Conservation (phyloP, 2,113 vertebrate species). For the Syrmaticus mikado region DNA sequence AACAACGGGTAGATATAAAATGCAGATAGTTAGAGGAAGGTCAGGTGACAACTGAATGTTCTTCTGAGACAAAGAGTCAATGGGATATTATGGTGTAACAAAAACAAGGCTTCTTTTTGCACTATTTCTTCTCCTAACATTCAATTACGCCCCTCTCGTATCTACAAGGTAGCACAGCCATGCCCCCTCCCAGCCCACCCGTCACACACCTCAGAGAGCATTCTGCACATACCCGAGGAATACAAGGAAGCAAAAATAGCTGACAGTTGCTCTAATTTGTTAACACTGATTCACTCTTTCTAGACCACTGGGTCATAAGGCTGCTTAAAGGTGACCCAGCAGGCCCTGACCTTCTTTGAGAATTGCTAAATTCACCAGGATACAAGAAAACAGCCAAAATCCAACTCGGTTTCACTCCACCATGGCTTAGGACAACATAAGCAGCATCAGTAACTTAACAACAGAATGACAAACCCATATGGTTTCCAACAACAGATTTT, state of each 20-base stretch:
- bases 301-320: slow-evolving; percentile 34
- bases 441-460: not conserved
- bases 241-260: slow-evolving; percentile 22
- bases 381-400: not conserved
- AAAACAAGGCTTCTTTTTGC: not conserved
- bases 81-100: not conserved
- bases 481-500: not conserved
- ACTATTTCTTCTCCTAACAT: not conserved
- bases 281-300: not conserved
- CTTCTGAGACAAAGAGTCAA: not conserved
- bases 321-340: slow-evolving; percentile 39
- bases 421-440: not conserved
- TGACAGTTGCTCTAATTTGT: slow-evolving; percentile 35
- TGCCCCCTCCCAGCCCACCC: not conserved
- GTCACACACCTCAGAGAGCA: slow-evolving; percentile 20
- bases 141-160: not conserved
- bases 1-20: not conserved
- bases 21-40: not conserved
- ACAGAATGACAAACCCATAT: accelerated
- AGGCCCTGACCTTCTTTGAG: not conserved
- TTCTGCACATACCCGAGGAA: not conserved
- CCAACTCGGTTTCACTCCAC: not conserved
- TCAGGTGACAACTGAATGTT: not conserved
- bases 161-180: not conserved
- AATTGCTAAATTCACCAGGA: not conserved